phyloP scores from a whole-genome alignment of 2,113 vertebrate species.

The Chlorodrepanis virens region DNA sequence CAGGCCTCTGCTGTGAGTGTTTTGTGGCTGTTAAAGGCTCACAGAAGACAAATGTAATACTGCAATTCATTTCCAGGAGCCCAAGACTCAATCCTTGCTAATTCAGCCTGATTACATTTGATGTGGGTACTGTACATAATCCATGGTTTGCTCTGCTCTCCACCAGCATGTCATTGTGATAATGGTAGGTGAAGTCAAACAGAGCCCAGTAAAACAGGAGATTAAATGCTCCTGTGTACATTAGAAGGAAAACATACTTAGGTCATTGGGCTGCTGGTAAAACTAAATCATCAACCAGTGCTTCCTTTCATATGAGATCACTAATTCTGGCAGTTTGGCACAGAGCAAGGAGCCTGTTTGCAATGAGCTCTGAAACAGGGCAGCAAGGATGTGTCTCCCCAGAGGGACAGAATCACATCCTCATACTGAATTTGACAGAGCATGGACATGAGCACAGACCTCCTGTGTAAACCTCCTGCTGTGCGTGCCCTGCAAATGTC shows the following conservation, averaged over 20 bases:
- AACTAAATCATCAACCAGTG: neutral
- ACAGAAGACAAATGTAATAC: slow-evolving; percentile 27
- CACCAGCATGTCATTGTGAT: neutral
- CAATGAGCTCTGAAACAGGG: neutral
- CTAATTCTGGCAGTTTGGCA: neutral
- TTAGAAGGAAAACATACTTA: neutral
- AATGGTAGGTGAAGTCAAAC: slow-evolving; percentile 36
- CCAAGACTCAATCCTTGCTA: neutral
- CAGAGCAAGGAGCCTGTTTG: neutral
- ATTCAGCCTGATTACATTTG: slow-evolving; percentile 9
- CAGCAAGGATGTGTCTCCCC: neutral
- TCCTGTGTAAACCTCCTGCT: neutral
- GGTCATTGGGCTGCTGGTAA: neutral
- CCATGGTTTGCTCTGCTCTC: neutral
- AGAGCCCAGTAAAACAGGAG: neutral
- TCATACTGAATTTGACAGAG: neutral
- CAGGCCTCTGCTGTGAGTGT: neutral
- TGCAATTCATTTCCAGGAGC: slow-evolving; percentile 1
- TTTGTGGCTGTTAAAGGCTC: slow-evolving; percentile 12
- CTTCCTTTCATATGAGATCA: slow-evolving; percentile 21
- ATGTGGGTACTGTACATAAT: neutral
- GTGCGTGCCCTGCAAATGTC: neutral
- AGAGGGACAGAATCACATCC: neutral
- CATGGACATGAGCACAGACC: neutral
- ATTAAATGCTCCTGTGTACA: neutral